These are phyloP conservation scores for Tenthredo notha DNA, from an alignment of 2,888 invertebrate species.

Conservation along the genomic window DNA sequence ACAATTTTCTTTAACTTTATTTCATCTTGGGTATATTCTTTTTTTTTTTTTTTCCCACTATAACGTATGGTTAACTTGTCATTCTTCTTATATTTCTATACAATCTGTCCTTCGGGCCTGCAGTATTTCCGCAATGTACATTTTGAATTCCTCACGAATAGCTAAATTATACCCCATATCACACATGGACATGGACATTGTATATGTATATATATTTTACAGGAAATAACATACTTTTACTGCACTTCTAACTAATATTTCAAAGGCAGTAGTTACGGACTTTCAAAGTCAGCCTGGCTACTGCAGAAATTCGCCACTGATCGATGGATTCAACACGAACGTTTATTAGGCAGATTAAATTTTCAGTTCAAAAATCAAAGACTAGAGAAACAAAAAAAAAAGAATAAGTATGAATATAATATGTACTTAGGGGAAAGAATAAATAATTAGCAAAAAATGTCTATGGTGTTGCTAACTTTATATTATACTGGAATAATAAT, in stretches of 20 bases:
- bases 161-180: neutral
- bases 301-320: neutral
- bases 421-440: neutral
- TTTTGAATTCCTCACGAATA: constrained; percentile 8
- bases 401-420: neutral
- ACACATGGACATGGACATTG: neutral
- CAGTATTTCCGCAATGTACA: neutral
- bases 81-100: constrained; percentile 6
- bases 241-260: neutral
- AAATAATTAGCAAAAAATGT: neutral
- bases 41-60: neutral
- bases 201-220: neutral
- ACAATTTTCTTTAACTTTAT: neutral
- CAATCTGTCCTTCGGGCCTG: constrained; percentile 29
- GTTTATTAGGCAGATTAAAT: neutral
- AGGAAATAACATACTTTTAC: neutral
- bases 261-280: neutral
- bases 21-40: neutral
- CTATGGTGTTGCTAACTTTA: neutral
- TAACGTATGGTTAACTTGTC: neutral
- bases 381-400: neutral
- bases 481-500: neutral
- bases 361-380: neutral
- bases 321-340: constrained; percentile 36
- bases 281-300: constrained; percentile 31